Base-by-base conservation (phyloP, 2,113 vertebrate genomes). In the Eulemur rufifrons region DNA sequence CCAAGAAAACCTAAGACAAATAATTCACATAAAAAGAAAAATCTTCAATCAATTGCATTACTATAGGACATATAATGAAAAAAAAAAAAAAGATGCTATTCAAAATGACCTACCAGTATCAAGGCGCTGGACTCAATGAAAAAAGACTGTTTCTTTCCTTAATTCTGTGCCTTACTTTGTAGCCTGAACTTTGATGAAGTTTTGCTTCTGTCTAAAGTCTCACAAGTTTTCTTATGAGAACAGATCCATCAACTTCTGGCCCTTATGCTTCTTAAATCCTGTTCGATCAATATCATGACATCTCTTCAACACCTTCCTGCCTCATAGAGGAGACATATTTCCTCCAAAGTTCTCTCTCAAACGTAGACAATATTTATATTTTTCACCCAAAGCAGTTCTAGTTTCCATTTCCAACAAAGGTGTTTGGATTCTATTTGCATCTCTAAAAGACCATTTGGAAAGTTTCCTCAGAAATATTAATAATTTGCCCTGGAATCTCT, bases 131-230 rank as follows among this genome's bases (percentile, higher is more conserved):
- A 84, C 20, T 12, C 42, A 23, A 71, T 4, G 37, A n/a, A 8
- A 6, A 6, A 59, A 61, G 3, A 18, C 5, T n/a, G 3, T n/a
- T 89, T 87, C 21, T 54, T 56, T 20, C 5, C 13, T 80, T 69
- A 50, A 84, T 93, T 91, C 47, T 86, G 15, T 68, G 39, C 18
- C 6, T 93, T 9, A 63, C 12, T 89, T 82, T 66, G 93, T 11
- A 93, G 10, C 12, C 15, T 82, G 23, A 50, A 64, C 59, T 97
- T 91, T 59, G 73, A 86, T 74, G 25, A 95, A 86, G 78, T 92
- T 95, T 3, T 93, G 27, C 39, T 88, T 97, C 66, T 96, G 3
- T 81, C 23, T 64, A 13, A 69, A 64, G 45, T 76, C 66, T 95
- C 68, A 83, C 54, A 89, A 66, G 39, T 73, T 74, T n/a, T 82